Evolutionary conservation across 2,888 invertebrate genomes (phyloP).

Genomic region (Julus scandinavius): DNA sequence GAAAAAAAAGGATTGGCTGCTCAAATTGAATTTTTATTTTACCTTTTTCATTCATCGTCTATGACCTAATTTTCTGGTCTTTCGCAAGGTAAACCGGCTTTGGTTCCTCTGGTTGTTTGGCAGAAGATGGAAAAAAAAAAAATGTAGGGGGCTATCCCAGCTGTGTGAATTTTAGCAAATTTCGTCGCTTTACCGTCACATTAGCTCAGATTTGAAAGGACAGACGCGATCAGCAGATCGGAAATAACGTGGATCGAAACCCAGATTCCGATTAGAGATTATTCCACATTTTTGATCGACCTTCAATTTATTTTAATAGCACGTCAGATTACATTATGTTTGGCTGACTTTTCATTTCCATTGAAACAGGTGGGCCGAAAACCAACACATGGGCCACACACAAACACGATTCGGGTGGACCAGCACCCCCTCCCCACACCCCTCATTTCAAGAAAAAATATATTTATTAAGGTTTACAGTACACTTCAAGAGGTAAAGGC

Average conservation of each 20-base stretch:
- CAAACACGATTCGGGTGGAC: not conserved
- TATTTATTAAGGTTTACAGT: not conserved
- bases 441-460: not conserved
- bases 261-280: not conserved
- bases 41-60: constrained; percentile 20
- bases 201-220: not conserved
- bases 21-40: not conserved
- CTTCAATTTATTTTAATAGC: not conserved
- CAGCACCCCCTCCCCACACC: not conserved
- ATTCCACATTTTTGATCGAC: not conserved
- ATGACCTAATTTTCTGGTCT: not conserved
- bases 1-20: constrained; percentile 17
- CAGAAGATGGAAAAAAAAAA: not conserved
- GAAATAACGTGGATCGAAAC: not conserved
- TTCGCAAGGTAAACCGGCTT: constrained; percentile 8
- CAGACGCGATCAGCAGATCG: not conserved
- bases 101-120: not conserved
- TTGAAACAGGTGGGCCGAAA: constrained; percentile 33
- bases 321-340: constrained; percentile 17
- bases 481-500: no score
- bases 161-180: not conserved
- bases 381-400: constrained; percentile 20
- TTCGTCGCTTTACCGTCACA: not conserved
- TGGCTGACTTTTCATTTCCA: constrained; percentile 24
- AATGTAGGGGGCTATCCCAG: not conserved